A percentile compares a stretch with the other conserved stretches of the same genome.
phyloP scores from a whole-genome alignment of 1,140 invertebrate species.

The Heliconius congener region DNA sequence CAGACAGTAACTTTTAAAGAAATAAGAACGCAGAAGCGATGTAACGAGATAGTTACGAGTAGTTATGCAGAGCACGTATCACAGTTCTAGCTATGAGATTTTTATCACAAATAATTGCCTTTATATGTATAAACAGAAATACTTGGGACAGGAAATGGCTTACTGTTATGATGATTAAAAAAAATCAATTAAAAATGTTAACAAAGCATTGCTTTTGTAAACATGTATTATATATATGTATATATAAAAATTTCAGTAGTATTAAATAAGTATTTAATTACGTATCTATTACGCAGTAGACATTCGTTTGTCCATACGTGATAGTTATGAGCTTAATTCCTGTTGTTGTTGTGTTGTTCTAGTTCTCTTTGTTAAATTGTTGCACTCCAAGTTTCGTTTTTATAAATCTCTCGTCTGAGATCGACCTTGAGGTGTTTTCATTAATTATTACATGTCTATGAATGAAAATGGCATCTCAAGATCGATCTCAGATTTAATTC shows the following conservation, averaged over 20 bases:
- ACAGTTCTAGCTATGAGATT: conserved; percentile 10
- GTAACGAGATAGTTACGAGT: neutral
- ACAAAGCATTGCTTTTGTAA: neutral
- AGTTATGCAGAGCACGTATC: neutral
- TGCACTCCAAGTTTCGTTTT: too few species aligned
- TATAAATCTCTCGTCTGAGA: too few species aligned
- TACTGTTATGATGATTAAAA: neutral
- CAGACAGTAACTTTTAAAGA: too few species aligned
- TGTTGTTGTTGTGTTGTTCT: too few species aligned
- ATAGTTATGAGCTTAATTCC: neutral
- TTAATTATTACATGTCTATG: too few species aligned
- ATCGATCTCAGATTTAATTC: too few species aligned
- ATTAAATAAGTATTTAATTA: neutral
- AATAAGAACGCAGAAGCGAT: neutral
- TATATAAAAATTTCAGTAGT: too few species aligned
- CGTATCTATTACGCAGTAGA: neutral
- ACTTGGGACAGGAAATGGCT: neutral
- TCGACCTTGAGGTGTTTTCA: too few species aligned
- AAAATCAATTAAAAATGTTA: neutral
- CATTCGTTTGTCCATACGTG: neutral
- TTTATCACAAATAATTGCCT: conserved; percentile 1
- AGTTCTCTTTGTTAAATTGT: too few species aligned
- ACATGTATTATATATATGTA: too few species aligned
- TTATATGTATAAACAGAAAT: neutral
- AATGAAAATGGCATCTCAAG: too few species aligned